Percentiles rank a stretch among this genome's conserved stretches.
Conservation (phyloP, 1,140 invertebrate genomes). For the Dreissena rostriformis region DNA sequence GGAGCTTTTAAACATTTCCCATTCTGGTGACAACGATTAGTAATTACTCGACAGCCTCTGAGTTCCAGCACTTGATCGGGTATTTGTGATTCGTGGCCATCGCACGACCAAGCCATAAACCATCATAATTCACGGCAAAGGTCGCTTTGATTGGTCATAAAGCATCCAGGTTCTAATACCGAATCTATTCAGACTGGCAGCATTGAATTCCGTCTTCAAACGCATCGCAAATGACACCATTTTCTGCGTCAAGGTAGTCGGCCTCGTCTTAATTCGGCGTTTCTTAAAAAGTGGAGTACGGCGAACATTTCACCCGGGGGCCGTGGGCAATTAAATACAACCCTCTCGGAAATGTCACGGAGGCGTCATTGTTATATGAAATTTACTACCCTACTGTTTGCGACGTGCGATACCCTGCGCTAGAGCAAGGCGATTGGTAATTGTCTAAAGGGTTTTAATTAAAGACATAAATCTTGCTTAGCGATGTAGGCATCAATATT, state of each 20-base stretch:
- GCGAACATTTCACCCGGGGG: neutral
- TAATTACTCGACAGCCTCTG: too few relatives aligned
- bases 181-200: neutral
- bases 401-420: slow-evolving; percentile 44
- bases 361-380: slow-evolving; percentile 42
- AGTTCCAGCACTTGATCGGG: too few relatives aligned
- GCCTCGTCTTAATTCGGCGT: too few relatives aligned
- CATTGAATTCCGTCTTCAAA: slow-evolving; percentile 2
- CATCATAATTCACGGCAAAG: too few relatives aligned
- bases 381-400: slow-evolving; percentile 42
- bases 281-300: neutral
- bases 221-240: neutral
- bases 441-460: slow-evolving; percentile 58
- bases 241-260: too few relatives aligned
- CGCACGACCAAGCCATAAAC: too few relatives aligned
- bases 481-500: too few relatives aligned
- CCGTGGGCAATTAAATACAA: slow-evolving; percentile 18
- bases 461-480: slow-evolving; percentile 51
- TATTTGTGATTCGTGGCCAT: too few relatives aligned
- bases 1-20: too few relatives aligned
- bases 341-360: slow-evolving; percentile 22
- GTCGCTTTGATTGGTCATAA: too few relatives aligned
- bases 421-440: slow-evolving; percentile 35
- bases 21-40: too few relatives aligned
- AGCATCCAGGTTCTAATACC: too few relatives aligned